Evolutionary conservation across 2,797 vertebrate species (phyloP), one percentile per base, ranked within the genome.

Genomic region (Mus spretus): DNA sequence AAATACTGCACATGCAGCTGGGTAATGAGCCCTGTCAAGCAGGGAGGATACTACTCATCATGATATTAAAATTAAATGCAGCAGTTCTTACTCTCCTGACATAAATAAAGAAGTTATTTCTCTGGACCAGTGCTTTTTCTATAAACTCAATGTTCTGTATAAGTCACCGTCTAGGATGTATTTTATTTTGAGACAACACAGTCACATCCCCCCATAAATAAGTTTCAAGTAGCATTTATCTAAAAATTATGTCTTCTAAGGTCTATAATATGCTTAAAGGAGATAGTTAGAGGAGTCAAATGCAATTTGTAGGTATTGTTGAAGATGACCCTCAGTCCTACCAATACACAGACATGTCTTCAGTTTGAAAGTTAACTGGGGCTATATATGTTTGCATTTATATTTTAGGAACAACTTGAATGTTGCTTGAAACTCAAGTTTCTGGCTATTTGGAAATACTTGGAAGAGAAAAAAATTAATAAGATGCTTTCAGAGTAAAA

Each of bases 31-130:
- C 98, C 92, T 98, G 97, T 97, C 98, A 97, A 93, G 82, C 92
- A 97, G 92, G 93, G 96, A 94, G 97, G 98, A 98, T 98, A 96
- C 89, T 98, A 95, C 96, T 98, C 97, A 98, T 98, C 97, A 96
- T 98, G 97, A 98, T 98, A 98, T 98, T 98, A 98, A 98, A 98
- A 98, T 98, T 98, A 98, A 99, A 98, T 98, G 98, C 98, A 98
- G 98, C 98, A 98, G 98, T 99, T 98, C 96, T 28, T 31, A 98
- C 98, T 98, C 98, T 97, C 90, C 98, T 98, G 96, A 98, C 97
- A 98, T 98, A 98, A 98, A 98, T 98, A 98, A 98, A 98, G 98
- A 98, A 98, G 96, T 97, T 98, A 98, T 98, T 98, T 98, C 97
- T 98, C 97, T 98, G 98, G 98, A 98, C 98, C 98, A 98, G 91